Base-by-base conservation (phyloP, 2,888 invertebrate genomes). In the Trichopoda pennipes region DNA sequence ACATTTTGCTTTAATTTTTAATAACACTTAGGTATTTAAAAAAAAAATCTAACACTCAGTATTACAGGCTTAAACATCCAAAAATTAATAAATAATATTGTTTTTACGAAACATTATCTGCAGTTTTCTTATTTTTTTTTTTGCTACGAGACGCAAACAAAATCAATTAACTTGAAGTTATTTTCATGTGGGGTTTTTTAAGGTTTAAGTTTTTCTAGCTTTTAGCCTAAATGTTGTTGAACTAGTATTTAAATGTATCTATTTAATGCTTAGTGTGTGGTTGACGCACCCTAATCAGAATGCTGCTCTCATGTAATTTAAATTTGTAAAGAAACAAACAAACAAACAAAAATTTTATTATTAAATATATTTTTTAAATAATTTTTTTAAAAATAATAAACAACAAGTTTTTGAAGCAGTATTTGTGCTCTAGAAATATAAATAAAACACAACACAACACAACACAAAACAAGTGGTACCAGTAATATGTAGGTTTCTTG, bases 241-340 rank as follows among this genome's bases (percentile, higher is more conserved):
- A 68, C 80, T 63, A 47, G 80, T 75, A 80, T 80, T 63, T 53
- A 75, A 75, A 75, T n/a, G n/a, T n/a, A n/a, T 80, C 49, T 49
- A 42, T 56, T 56, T n/a, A 56, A 23, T 51, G n/a, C 19, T 72
- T 23, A 63, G 55, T 49, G 14, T 53, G 21, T 35, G 38, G 38
- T 7, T 10, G 38, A 38, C 38, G 38, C 63, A 68, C 60, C 58
- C 47, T 47, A 64, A 64, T 64, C n/a, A 63, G 55, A 74, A 47
- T 74, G 47, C 14, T 21, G 28, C 47, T 60, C 49, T 49, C 28
- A 63, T 74, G 47, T 47, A 49, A 72, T 58, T 17, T 75, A 19
- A 21, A 66, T 66, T 53, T 53, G 19, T 60, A 72, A 49, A 28
- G 28, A 51, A 64, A 61, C 17, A 55, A 69, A 68, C 53, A 44